A percentile compares a stretch with the other conserved stretches of the same genome.
These are phyloP conservation scores for Zaprionus lineosus DNA, from an alignment of 2,888 invertebrate species.

Conservation along the genomic window DNA sequence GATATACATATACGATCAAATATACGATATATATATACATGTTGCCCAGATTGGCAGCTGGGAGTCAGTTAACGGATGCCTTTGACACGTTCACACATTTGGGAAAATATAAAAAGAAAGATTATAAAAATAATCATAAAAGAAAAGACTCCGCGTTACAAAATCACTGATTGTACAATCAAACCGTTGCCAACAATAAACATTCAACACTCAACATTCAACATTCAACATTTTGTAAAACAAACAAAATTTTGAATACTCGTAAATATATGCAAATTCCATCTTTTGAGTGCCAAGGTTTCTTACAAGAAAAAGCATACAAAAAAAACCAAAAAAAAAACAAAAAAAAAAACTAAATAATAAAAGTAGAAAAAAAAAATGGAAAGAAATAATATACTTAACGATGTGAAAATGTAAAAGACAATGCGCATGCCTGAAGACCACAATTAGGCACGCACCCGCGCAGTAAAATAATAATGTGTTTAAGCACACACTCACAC, in stretches of 20 bases:
- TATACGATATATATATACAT: not conserved
- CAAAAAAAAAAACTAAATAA: constrained; percentile 27
- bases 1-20: not conserved
- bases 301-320: constrained; percentile 66
- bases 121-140: constrained; percentile 23
- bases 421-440: constrained; percentile 59
- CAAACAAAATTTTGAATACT: constrained; percentile 37
- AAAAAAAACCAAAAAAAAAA: constrained; percentile 14
- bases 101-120: too few species aligned
- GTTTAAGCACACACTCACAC: constrained; percentile 18
- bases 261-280: constrained; percentile 64
- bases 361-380: constrained; percentile 23
- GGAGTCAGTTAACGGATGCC: too few species aligned
- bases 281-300: constrained; percentile 66
- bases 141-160: constrained; percentile 40
- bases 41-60: too few species aligned
- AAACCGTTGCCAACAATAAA: constrained; percentile 59
- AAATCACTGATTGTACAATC: constrained; percentile 52
- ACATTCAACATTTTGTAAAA: constrained; percentile 39
- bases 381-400: constrained; percentile 36
- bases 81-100: too few species aligned
- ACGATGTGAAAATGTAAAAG: constrained; percentile 68
- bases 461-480: constrained; percentile 40
- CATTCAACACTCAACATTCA: too few species aligned
- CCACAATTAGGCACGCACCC: constrained; percentile 72